phyloP scores from a whole-genome alignment of 2,797 vertebrate species.

The Epinephelus malabaricus region DNA sequence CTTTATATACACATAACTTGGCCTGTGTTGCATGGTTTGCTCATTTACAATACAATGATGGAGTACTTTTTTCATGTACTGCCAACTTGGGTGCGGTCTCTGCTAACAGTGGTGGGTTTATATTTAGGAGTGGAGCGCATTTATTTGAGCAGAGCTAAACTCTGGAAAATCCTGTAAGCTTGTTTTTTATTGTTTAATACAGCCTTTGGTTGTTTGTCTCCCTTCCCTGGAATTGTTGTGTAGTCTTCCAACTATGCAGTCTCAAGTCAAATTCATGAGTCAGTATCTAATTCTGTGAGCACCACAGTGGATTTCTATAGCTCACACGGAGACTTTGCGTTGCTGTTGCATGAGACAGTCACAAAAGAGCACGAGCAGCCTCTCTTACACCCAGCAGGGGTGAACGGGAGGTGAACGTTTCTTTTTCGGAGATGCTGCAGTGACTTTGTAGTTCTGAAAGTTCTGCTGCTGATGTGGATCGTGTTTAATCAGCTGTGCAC shows the following conservation, averaged over 20 bases:
- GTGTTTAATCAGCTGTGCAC: conserved; percentile 44
- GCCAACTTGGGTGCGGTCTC: conserved; percentile 28
- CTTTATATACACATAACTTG: conserved; percentile 22
- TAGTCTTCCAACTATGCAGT: conserved; percentile 10
- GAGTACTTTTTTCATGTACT: conserved; percentile 38
- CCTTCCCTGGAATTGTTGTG: background rate
- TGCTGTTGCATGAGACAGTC: background rate
- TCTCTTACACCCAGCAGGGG: conserved; percentile 8
- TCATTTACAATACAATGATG: conserved; percentile 15
- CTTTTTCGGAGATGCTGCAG: background rate
- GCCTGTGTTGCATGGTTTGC: conserved; percentile 19
- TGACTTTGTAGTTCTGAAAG: background rate
- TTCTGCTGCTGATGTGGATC: conserved; percentile 11
- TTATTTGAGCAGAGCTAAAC: conserved; percentile 29
- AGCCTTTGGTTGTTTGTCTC: conserved; percentile 29
- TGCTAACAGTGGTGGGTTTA: conserved; percentile 18
- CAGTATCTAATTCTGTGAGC: conserved; percentile 33
- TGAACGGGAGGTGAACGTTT: conserved; percentile 29
- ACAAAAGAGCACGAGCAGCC: background rate
- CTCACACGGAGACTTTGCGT: background rate
- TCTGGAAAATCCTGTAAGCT: conserved; percentile 38
- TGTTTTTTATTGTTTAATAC: conserved; percentile 23
- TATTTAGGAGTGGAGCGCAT: conserved; percentile 45
- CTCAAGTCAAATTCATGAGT: conserved; percentile 44
- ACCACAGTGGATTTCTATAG: conserved; percentile 12